Conservation (phyloP, 2,888 invertebrate species). For the Orthosia cruda region DNA sequence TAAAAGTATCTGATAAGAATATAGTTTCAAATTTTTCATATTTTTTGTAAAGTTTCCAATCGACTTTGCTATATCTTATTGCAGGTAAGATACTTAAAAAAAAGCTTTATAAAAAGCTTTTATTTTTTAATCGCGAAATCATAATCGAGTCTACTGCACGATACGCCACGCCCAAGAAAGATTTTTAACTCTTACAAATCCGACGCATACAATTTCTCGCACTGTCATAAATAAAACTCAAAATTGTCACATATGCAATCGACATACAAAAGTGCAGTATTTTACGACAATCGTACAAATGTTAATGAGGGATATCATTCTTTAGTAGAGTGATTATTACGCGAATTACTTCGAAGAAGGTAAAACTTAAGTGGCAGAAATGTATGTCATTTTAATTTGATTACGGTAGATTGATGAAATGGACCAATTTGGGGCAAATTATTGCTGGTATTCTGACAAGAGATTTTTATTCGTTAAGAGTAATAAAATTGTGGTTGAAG, state of each 20-base stretch:
- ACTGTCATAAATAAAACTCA: constrained; percentile 2
- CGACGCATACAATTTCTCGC: neutral
- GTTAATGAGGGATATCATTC: constrained; percentile 22
- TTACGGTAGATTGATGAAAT: constrained; percentile 40
- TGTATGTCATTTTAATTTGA: constrained; percentile 58
- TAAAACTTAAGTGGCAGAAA: constrained; percentile 40
- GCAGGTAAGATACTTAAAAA: too few relatives aligned
- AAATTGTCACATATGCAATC: neutral
- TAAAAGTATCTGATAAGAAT: too few relatives aligned
- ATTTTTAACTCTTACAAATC: neutral
- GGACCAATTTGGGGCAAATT: constrained; percentile 37
- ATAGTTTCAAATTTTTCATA: too few relatives aligned
- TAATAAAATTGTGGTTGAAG: constrained; percentile 3
- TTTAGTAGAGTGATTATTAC: constrained; percentile 39
- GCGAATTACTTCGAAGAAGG: constrained; percentile 24
- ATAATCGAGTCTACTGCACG: too few relatives aligned
- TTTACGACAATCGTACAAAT: constrained; percentile 28
- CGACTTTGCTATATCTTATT: too few relatives aligned
- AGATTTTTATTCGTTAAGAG: constrained; percentile 8
- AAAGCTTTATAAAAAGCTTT: too few relatives aligned
- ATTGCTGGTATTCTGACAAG: constrained; percentile 17
- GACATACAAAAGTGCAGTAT: neutral
- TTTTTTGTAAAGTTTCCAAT: too few relatives aligned
- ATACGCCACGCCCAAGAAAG: too few relatives aligned
- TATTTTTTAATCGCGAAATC: too few relatives aligned